Evolutionary conservation across 2,113 vertebrate species (phyloP), one percentile per base, ranked within the genome.

Genomic region (Macheiramphus alcinus): DNA sequence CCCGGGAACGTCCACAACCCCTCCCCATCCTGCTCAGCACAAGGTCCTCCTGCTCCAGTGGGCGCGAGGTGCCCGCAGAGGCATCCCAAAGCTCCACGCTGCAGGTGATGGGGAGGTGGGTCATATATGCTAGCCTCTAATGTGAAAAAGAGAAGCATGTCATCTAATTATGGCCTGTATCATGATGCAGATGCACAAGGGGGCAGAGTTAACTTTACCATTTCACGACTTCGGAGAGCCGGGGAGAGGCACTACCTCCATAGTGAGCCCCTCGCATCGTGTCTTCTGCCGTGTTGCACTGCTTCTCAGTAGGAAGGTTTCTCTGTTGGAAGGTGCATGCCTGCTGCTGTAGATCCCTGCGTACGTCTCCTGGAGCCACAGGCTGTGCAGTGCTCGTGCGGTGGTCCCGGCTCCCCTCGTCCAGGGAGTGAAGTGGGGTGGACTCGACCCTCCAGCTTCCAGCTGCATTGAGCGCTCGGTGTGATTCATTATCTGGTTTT

Each of bases 401-500:
- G 65, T 31, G 36, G 38, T 42, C 31, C 40, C 3, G 65, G 34
- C 53, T 75, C 43, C 86, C 71, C 32, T 88, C 3, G 3, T 29
- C 79, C 6, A 3, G 62, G 47, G 25, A 7, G 6, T 0, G 14
- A 62, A 45, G 58, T 3, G 26, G 56, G 43, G 17, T 10, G 25
- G 76, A 25, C 65, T 78, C 7, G 4, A 16, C 86, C 47, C 73
- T 97, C 66, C 4, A 1, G 32, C 90, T 29, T 56, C 50, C 68
- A 84, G 78, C 78, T 80, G 94, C 76, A 63, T 29, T 4, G 63
- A 79, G 87, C 7, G 2, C 19, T 50, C 3, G 6, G 42, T 34
- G 26, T 47, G 93, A 97, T 94, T 96, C 90, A 67, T 38, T 66
- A 90, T 85, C 65, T 29, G 20, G 52, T 78, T 87, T 87, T 96